Base-by-base conservation (phyloP, 2,888 invertebrate species). In the Acheta domesticus region DNA sequence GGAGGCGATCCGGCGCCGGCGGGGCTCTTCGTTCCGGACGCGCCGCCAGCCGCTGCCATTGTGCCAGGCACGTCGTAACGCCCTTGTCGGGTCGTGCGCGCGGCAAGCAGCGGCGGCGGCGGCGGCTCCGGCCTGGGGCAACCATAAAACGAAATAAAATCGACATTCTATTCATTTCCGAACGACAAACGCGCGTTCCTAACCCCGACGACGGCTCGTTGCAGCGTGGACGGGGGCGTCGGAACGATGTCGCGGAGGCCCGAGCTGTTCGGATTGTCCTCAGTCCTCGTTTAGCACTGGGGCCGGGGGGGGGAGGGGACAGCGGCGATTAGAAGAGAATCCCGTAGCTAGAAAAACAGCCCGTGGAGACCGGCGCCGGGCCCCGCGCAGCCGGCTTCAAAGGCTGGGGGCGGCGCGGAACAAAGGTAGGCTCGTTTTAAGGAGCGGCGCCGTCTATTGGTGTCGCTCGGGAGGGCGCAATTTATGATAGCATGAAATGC, bases 101-200 rank as follows among this genome's bases (percentile, higher is more conserved):
- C 36, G 36, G 36, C 36, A 23, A 8, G 36, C 36, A 8, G 36
- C 36, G 36, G 36, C 36, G 36, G 36, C 36, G 36, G 36, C 36
- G 36, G 36, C 36, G 36, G 36, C 36, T 8, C 36, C 36, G 16
- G 14, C 16, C 62, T 62, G n/a, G 62, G n/a, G 14, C 62, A 5
- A 12, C 62, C 62, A n/a, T 62, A 62, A 62, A 62, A 62, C 62
- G 62, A 62, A 62, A 62, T 62, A 62, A 62, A 62, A 62, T 62
- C 62, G 62, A 62, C 62, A 62, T 62, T 62, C 62, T 62, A 62
- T 62, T 62, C 62, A 62, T 62, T 62, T 62, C 62, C 62, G n/a
- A 62, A 62, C 62, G 36, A 36, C 36, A 36, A n/a, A 36, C 36
- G 36, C 36, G 62, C 62, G 62, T 62, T 62, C 62, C 62, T n/a